These are phyloP conservation scores for Phymatocera aterrima DNA, from an alignment of 2,888 invertebrate genomes.

Conservation along the genomic window DNA sequence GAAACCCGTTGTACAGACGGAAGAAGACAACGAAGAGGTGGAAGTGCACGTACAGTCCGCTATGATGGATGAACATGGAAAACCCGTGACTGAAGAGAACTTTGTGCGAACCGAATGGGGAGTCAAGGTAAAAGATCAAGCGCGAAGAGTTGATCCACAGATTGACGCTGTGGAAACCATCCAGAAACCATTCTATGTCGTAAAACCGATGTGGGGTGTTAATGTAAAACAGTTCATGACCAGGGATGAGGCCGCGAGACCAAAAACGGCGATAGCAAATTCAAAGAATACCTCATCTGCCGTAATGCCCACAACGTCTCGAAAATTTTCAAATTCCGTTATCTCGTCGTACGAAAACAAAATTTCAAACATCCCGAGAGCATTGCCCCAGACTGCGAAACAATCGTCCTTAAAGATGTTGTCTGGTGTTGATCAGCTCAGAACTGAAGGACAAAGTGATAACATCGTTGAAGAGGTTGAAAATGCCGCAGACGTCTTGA, in stretches of 20 bases:
- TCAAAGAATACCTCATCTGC: not conserved
- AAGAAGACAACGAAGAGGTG: slow-evolving; percentile 10
- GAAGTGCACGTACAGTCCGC: slow-evolving; percentile 37
- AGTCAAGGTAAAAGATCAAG: slow-evolving; percentile 55
- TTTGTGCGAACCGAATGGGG: slow-evolving; percentile 58
- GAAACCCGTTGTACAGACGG: slow-evolving; percentile 60
- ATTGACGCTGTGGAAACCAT: slow-evolving; percentile 24
- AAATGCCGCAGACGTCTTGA: not conserved
- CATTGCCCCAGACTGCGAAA: not conserved
- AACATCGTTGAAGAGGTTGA: not conserved
- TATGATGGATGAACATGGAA: slow-evolving; percentile 27
- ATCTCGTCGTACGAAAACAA: not conserved
- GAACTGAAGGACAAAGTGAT: not conserved
- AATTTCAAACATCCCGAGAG: not conserved
- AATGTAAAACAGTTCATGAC: slow-evolving; percentile 46
- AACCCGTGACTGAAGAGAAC: slow-evolving; percentile 47
- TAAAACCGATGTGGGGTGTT: slow-evolving; percentile 56
- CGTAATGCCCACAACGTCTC: not conserved
- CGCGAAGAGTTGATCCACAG: slow-evolving; percentile 34
- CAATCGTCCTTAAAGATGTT: not conserved
- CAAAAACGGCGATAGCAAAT: not conserved
- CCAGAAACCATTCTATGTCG: slow-evolving; percentile 50
- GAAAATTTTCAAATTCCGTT: not conserved
- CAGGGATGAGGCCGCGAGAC: slow-evolving; percentile 1
- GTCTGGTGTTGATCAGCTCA: not conserved